Evolutionary conservation across 2,888 invertebrate species (phyloP), one percentile per base, ranked within the genome.

Genomic region (Microplitis manilae): DNA sequence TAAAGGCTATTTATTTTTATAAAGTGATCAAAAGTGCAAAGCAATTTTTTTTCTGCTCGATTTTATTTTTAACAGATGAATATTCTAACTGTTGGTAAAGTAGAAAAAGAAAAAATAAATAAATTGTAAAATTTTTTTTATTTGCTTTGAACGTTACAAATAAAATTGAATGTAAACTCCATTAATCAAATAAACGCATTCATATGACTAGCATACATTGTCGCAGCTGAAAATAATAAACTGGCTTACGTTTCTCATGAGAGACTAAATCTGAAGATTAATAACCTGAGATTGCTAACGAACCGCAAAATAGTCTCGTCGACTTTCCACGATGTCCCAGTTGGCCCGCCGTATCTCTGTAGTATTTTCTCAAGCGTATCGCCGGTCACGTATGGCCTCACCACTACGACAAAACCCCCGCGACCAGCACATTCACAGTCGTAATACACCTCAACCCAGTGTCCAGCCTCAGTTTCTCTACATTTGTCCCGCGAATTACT

Each of bases 211-310:
- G 60, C 68, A 64, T 64, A 65, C 72, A 73, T 38, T 73, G 72
- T 41, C 40, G 30, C 20, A 73, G 59, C 41, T 41, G 8, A 77
- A 67, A 73, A 73, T 41, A 73, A 68, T 72, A 68, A 73, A 77
- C 68, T 68, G 50, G 41, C 8, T 61, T 67, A 72, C 68, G 76
- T 30, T 72, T 77, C 40, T 61, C 62, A 50, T 50, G 68, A 64
- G 68, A 77, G 62, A 68, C 62, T 73, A 68, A 77, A 65, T 69
- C 41, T 20, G 50, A 71, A 77, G 77, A 77, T 77, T 77, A 73
- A 77, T 77, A 73, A 73, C 77, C 73, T 73, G 73, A 77, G 77
- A 77, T 77, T 77, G 73, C 64, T 77, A 77, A 77, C 77, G 77
- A 77, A 77, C 77, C 77, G 77, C 77, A 77, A 77, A 77, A 77